Percentiles rank a stretch among this genome's conserved stretches.
phyloP scores from a whole-genome alignment of 2,888 invertebrate species.

The Parelbella ahira region DNA sequence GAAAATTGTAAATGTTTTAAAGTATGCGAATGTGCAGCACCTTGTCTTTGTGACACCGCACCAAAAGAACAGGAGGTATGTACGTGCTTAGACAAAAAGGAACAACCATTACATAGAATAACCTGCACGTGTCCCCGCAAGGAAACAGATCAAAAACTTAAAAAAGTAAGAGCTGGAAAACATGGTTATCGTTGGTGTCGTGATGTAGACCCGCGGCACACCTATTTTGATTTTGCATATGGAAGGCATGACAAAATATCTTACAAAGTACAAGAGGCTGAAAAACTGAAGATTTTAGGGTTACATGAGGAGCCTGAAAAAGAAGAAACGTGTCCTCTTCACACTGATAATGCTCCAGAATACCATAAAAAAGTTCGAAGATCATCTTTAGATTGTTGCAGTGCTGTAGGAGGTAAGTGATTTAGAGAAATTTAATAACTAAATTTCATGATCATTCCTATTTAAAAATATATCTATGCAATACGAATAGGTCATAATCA shows the following conservation, averaged over 20 bases:
- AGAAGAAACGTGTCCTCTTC: slow-evolving; percentile 31
- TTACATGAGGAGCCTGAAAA: slow-evolving; percentile 40
- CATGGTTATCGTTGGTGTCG: slow-evolving; percentile 68
- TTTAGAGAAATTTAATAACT: neutral
- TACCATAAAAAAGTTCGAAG: slow-evolving; percentile 52
- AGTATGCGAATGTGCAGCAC: slow-evolving; percentile 51
- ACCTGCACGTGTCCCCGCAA: slow-evolving; percentile 46
- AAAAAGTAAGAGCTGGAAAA: slow-evolving; percentile 56
- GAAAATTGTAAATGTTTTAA: slow-evolving; percentile 56
- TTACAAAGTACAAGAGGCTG: slow-evolving; percentile 40
- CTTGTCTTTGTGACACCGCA: slow-evolving; percentile 55
- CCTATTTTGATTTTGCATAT: slow-evolving; percentile 66
- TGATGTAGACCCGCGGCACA: slow-evolving; percentile 63
- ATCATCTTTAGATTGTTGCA: slow-evolving; percentile 69
- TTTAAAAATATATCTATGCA: too few relatives aligned
- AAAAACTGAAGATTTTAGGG: slow-evolving; percentile 56
- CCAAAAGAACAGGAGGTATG: slow-evolving; percentile 41
- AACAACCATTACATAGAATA: slow-evolving; percentile 32
- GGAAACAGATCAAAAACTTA: slow-evolving; percentile 43
- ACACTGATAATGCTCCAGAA: slow-evolving; percentile 43
- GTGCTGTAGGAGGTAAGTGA: slow-evolving; percentile 65
- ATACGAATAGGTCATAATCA: too few relatives aligned
- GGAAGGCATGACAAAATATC: slow-evolving; percentile 54
- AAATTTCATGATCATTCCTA: too few relatives aligned
- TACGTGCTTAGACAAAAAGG: slow-evolving; percentile 44